Evolutionary conservation across 2,797 vertebrate genomes (phyloP), one percentile per base, ranked within the genome.

Genomic region (Poeciliopsis turneri): DNA sequence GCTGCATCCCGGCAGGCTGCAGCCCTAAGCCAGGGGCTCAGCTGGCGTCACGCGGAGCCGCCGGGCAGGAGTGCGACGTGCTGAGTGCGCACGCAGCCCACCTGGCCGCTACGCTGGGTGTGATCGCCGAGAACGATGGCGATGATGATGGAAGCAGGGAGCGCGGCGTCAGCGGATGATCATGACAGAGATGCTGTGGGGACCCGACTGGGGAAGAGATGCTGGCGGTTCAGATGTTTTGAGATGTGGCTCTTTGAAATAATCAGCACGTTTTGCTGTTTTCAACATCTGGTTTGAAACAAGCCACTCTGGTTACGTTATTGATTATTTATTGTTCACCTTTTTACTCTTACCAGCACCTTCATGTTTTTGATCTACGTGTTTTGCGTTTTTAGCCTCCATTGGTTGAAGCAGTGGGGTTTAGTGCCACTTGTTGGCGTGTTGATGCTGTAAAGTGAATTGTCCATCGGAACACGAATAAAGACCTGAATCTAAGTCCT

Each of bases 1-100:
- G 92, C 90, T 85, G 84, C 84, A 85, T 87, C 81, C 85, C 87
- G 79, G 83, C 80, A 87, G 85, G 81, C 77, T 2, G 0, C 70
- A 78, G 69, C 64, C 55, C 72, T 1, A 36, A 82, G 90, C 90
- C 91, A 84, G 82, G 77, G 77, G 85, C 87, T 88, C 86, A 82
- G 4, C 76, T 66, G 33, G 2, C 72, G 55, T 87, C 90, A 88
- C 5, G 39, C 61, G 16, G 80, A 74, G 80, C 47, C 0, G 15
- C 51, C 12, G 11, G 80, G 75, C 80, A 3, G 83, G 81, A 79
- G 78, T 72, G 77, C 28, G 23, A 68, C 18, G 66, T 13, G 46
- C 64, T 33, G 88, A 47, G 69, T 70, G 82, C 25, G 15, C 76
- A 85, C 9, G 15, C 84, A 78, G 81, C 77, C 70, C 39, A 79